Base-by-base conservation (phyloP, 1,140 invertebrate genomes). In the Stegodyphus dumicola region DNA sequence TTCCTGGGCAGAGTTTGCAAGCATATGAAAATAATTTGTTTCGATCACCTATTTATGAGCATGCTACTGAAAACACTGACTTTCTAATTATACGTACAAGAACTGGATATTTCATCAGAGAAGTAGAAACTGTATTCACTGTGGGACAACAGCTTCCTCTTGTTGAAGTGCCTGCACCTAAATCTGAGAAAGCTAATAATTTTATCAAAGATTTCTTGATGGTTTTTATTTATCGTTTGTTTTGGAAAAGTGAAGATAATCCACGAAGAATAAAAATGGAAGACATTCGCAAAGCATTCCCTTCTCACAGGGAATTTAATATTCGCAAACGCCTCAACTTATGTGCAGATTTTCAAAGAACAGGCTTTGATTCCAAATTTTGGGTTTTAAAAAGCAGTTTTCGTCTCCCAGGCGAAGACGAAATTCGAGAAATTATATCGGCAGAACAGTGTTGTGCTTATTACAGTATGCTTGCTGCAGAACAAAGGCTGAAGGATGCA, bases 21-120 rank as follows among this genome's bases (percentile, higher is more conserved):
- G 95, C 97, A 0, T 91, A 99, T 7, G 98, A 99, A 90, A 99
- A 99, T 90, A 99, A 98, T 89, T 97, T 99, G 96, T 99, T 97
- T 89, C 91, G 96, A 80, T 95, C 97, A 0, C 97, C 98, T 0
- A 96, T 99, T 88, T 99, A 98, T 91, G 93, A 95, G 85, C 98
- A 99, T 88, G 93, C 93, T 18, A 91, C 95, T 71, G 92, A 93
- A 0, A 88, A 91, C 17, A 94, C 94, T 0, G 98, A 99, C 91
- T 99, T 99, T 89, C 91, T 99, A 0, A 92, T 99, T 17, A 98
- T 99, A 88, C 93, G 97, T 86, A 97, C 95, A 1, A 93, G 94
- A 92, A 93, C 87, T 86, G 95, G 95, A 80, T 98, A 96, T 91
- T 98, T 93, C 89, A 94, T 99, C 70, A 93, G 98, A 70, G 95